Base-by-base conservation (phyloP, 2,113 vertebrate species). In the Onychostoma macrolepis region DNA sequence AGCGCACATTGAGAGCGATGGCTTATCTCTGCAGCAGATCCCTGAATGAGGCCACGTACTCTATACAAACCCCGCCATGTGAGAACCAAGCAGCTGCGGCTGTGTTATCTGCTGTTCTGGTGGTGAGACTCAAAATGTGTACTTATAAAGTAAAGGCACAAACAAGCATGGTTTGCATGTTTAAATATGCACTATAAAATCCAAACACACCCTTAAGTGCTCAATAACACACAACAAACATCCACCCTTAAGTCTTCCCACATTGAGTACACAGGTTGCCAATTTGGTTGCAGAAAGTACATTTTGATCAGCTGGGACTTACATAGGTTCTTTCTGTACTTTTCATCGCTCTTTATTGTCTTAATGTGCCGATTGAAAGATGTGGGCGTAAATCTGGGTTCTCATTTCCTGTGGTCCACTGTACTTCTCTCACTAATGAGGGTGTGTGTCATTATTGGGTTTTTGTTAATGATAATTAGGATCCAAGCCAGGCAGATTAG, bases 151-250 rank as follows among this genome's bases (percentile, higher is more conserved):
- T 65, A 36, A 65, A 41, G 28, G 65, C 74, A 17, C 53, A 58
- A 53, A 36, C 41, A 80, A 75, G 65, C 10, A 79, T 43, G 24
- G 10, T 13, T 17, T 24, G 2, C 78, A n/a, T 80, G 76, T 83
- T 48, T 58, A 43, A 50, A 26, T 48, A 74, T 36, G 61, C 65
- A 4, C 72, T 17, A 5, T 19, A 6, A 48, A 50, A 65, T 65
- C 65, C 81, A 72, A 58, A 43, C 74, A 45, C 43, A 74, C 58
- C 50, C 38, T 76, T 50, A 65, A 67, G 74, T 50, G 80, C 83
- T 83, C 38, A 83, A 17, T 56, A 72, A 83, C 53, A 43, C 17
- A 43, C 17, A 43, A 56, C 74, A 86, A 86, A 86, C 89, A 79
- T 79, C 28, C 79, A 83, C 41, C 38, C 30, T 5, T 45, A 45